Conservation (phyloP, 2,113 vertebrate genomes). For the Myodes glareolus region DNA sequence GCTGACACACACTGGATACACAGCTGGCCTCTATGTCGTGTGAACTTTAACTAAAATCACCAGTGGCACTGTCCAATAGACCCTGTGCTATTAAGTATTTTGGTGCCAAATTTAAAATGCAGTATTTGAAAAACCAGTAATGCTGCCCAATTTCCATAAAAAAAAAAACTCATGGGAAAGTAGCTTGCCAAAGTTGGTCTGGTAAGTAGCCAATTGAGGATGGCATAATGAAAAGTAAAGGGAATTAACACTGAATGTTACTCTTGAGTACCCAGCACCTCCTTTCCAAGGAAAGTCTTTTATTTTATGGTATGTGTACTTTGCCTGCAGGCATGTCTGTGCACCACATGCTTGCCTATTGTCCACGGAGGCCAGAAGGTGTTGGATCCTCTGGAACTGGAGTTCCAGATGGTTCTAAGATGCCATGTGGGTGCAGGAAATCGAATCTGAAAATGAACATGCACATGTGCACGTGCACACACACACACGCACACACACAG, state of each 20-base stretch:
- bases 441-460: not conserved
- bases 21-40: not conserved
- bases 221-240: not conserved
- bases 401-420: not conserved
- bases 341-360: not conserved
- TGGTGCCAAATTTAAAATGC: not conserved
- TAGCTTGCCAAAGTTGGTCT: not conserved
- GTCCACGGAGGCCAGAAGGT: not conserved
- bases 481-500: too few relatives aligned
- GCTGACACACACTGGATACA: not conserved
- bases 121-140: conserved; percentile 54
- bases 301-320: not conserved
- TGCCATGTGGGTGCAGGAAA: not conserved
- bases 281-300: not conserved
- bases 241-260: not conserved
- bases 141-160: conserved; percentile 69
- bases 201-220: not conserved
- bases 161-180: conserved; percentile 46
- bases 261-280: not conserved
- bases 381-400: not conserved
- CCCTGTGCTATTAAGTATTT: not conserved
- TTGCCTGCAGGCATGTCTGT: not conserved
- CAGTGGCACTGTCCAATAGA: not conserved
- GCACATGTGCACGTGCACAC: too few relatives aligned
- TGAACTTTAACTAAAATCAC: not conserved